Percentiles rank a stretch among this genome's conserved stretches.
phyloP scores from a whole-genome alignment of 2,888 invertebrate genomes.

The Agrochola lota region DNA sequence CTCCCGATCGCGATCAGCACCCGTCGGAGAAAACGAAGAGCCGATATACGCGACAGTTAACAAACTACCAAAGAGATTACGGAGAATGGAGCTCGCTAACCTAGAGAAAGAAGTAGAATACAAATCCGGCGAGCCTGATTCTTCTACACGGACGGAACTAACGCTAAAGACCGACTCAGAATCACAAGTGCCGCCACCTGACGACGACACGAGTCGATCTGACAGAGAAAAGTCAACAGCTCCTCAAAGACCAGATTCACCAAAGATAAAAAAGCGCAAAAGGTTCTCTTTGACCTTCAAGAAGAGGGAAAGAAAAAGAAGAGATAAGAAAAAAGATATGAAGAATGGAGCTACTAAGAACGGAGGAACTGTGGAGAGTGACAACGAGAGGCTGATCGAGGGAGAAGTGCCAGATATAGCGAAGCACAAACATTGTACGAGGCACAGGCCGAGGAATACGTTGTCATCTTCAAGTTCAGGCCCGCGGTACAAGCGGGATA shows the following conservation, averaged over 20 bases:
- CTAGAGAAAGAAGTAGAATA: constrained; percentile 88
- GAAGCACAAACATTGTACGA: constrained; percentile 82
- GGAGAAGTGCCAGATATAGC: constrained; percentile 77
- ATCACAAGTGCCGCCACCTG: constrained; percentile 83
- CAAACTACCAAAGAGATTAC: constrained; percentile 87
- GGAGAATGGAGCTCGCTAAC: constrained; percentile 87
- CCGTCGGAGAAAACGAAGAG: constrained; percentile 87
- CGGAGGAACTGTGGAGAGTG: constrained; percentile 83
- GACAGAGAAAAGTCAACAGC: constrained; percentile 85
- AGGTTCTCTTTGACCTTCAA: constrained; percentile 87
- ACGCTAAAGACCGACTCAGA: constrained; percentile 87
- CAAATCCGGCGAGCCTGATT: constrained; percentile 83
- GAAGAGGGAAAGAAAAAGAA: constrained; percentile 86
- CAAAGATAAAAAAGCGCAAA: constrained; percentile 87
- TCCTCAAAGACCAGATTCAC: constrained; percentile 84
- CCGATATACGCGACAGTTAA: constrained; percentile 89
- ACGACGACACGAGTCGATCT: constrained; percentile 87
- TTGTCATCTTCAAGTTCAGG: constrained; percentile 86
- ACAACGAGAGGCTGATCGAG: constrained; percentile 87
- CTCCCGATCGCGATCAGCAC: constrained; percentile 88
- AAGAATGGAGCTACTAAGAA: constrained; percentile 83
- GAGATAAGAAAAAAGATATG: constrained; percentile 84
- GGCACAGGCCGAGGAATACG: constrained; percentile 84
- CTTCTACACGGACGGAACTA: constrained; percentile 84
- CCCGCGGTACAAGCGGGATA: constrained; percentile 89